A percentile compares a stretch with the other conserved stretches of the same genome.
phyloP scores from a whole-genome alignment of 2,888 invertebrate species.

The Drepanosiphum platanoidis region DNA sequence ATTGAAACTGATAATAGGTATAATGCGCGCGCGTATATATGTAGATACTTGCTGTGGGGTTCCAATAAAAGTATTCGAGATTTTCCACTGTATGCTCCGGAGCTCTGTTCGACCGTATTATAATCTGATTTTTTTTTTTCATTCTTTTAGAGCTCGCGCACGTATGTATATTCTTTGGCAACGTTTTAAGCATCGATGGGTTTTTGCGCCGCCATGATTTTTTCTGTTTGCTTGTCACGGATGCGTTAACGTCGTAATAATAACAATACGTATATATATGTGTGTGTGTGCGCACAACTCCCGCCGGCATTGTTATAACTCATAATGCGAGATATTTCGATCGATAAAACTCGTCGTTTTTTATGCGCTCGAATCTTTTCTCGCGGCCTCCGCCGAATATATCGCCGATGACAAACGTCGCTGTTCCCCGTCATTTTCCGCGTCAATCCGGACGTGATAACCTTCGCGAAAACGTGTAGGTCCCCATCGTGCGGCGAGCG shows the following conservation, averaged over 20 bases:
- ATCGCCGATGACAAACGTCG: background rate
- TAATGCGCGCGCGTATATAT: background rate
- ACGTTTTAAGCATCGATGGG: constrained; percentile 39
- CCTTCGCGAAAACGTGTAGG: constrained; percentile 25
- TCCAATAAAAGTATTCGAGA: background rate
- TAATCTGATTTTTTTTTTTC: background rate
- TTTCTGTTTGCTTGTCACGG: constrained; percentile 55
- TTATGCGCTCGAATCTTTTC: constrained; percentile 28
- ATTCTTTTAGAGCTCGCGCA: too few species aligned
- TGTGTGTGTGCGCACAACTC: too few species aligned
- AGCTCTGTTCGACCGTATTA: background rate
- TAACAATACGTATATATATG: constrained; percentile 19
- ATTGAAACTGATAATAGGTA: background rate
- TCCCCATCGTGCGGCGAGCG: too few species aligned
- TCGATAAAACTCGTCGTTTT: constrained; percentile 42
- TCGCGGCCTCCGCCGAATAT: constrained; percentile 34
- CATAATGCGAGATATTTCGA: constrained; percentile 42
- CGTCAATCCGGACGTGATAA: constrained; percentile 38
- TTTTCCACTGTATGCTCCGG: background rate
- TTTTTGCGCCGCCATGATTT: constrained; percentile 18
- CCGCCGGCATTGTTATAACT: constrained; percentile 40
- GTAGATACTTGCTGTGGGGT: background rate
- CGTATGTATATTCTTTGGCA: constrained; percentile 31
- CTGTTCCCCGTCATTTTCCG: background rate
- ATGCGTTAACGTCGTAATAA: constrained; percentile 59